These are phyloP conservation scores for Dysmachus trigonus DNA, from an alignment of 2,888 invertebrate genomes.

Conservation along the genomic window DNA sequence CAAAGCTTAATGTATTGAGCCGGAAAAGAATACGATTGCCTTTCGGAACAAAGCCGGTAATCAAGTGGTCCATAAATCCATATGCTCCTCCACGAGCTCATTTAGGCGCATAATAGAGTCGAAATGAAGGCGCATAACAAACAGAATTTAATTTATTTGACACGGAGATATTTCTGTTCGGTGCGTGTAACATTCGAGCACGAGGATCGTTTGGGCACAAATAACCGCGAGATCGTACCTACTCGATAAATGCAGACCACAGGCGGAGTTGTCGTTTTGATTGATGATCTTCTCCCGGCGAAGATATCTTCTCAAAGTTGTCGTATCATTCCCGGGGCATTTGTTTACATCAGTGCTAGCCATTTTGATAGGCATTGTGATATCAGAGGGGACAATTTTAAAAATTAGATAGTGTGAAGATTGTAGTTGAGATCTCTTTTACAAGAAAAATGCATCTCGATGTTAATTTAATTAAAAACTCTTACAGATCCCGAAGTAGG, in stretches of 20 bases:
- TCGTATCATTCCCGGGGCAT: neutral
- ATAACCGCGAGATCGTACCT: neutral
- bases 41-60: neutral
- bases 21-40: neutral
- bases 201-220: neutral
- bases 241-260: constrained; percentile 7
- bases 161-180: neutral
- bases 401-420: neutral
- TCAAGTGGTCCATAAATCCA: neutral
- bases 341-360: neutral
- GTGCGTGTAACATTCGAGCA: neutral
- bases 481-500: neutral
- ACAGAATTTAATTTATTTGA: constrained; percentile 23
- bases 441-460: neutral
- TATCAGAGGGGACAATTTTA: neutral
- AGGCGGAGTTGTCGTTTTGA: constrained; percentile 18
- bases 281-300: neutral
- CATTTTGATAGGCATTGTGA: neutral
- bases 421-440: neutral
- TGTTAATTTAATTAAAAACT: neutral
- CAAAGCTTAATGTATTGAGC: neutral
- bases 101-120: neutral
- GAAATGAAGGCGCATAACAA: constrained; percentile 1
- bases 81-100: neutral
- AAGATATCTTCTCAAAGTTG: neutral